Evolutionary conservation across 1,140 invertebrate genomes (phyloP).

Genomic region (Phenacoccus solenopsis): DNA sequence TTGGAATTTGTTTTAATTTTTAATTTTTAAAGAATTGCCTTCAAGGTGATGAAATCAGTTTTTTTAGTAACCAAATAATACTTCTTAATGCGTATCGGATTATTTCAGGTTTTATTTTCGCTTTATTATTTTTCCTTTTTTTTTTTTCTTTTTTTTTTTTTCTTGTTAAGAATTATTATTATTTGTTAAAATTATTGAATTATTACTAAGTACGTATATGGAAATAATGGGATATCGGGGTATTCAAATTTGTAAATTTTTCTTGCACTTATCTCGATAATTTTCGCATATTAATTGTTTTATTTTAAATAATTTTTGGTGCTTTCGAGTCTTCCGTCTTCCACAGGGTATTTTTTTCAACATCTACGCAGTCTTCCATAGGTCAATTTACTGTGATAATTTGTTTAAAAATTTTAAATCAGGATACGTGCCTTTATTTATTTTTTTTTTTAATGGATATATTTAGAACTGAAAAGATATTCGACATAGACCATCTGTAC

Average conservation of each 20-base stretch:
- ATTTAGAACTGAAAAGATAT: too few relatives aligned
- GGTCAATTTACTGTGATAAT: constrained; percentile 6
- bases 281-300: neutral
- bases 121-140: too few relatives aligned
- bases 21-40: neutral
- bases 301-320: constrained; percentile 1
- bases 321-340: constrained; percentile 15
- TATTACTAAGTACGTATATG: too few relatives aligned
- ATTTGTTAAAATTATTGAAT: neutral
- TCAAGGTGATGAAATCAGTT: neutral
- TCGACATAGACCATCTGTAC: neutral
- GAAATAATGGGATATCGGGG: constrained; percentile 9
- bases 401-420: too few relatives aligned
- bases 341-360: too few relatives aligned
- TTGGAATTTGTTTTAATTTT: too few relatives aligned
- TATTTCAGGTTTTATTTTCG: too few relatives aligned
- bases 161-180: neutral
- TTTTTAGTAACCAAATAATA: too few relatives aligned
- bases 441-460: too few relatives aligned
- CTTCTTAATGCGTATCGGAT: too few relatives aligned
- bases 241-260: constrained; percentile 13
- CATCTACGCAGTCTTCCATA: too few relatives aligned
- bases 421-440: too few relatives aligned
- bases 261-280: constrained; percentile 6
- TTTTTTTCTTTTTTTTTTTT: neutral